Percentiles rank a stretch among this genome's conserved stretches.
phyloP scores from a whole-genome alignment of 2,113 vertebrate genomes.

The Phyllopteryx taeniolatus region DNA sequence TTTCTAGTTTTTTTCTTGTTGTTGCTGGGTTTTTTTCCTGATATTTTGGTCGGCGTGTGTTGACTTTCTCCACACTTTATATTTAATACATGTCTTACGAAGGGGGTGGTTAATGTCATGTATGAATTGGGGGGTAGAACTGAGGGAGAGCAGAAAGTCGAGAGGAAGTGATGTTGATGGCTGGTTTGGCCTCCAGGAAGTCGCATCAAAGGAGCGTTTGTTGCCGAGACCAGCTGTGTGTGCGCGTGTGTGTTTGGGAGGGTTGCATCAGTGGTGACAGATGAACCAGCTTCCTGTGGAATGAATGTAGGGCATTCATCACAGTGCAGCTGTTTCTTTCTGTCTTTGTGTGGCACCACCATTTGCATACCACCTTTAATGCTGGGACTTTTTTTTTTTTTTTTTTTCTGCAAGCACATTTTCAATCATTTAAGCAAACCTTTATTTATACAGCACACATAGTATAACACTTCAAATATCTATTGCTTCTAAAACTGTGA shows the following conservation, averaged over 20 bases:
- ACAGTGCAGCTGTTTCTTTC: constrained; percentile 65
- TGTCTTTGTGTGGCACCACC: constrained; percentile 5
- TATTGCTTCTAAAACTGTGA: too few relatives aligned
- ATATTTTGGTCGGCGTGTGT: too few relatives aligned
- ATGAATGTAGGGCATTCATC: constrained; percentile 72
- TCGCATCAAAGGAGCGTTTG: constrained; percentile 72
- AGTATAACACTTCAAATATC: too few relatives aligned
- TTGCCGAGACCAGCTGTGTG: constrained; percentile 66
- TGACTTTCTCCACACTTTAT: too few relatives aligned
- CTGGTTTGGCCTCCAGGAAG: constrained; percentile 56
- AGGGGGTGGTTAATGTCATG: constrained; percentile 40
- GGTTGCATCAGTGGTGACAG: constrained; percentile 67
- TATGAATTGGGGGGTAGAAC: constrained; percentile 44
- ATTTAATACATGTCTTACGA: too few relatives aligned
- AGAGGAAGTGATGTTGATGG: constrained; percentile 33
- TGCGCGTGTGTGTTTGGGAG: constrained; percentile 43
- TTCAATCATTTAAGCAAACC: not conserved
- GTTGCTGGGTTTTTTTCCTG: too few relatives aligned
- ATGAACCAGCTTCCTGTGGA: constrained; percentile 69
- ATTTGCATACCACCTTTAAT: not conserved
- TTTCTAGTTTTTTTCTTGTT: too few relatives aligned
- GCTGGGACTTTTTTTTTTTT: not conserved
- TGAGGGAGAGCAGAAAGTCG: constrained; percentile 19
- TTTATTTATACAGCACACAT: not conserved
- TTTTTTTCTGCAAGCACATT: not conserved